A percentile compares a stretch with the other conserved stretches of the same genome.
Conservation (phyloP, 2,113 vertebrate genomes). For the Hippocampus comes region DNA sequence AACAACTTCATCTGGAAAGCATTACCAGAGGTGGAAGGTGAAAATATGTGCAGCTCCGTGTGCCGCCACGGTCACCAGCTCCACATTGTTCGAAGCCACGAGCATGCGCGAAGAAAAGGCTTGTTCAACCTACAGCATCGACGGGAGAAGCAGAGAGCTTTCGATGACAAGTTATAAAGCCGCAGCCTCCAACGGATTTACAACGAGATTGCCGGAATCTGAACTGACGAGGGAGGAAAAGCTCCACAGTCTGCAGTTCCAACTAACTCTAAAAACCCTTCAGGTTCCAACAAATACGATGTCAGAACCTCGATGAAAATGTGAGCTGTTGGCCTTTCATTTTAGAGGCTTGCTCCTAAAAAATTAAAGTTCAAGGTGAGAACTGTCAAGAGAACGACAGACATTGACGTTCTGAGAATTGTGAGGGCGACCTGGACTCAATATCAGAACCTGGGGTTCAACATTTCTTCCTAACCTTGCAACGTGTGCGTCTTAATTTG, state of each 20-base stretch:
- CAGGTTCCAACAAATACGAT: neutral
- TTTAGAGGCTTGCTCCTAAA: neutral
- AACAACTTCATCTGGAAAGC: conserved; percentile 33
- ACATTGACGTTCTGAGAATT: conserved; percentile 22
- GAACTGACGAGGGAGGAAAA: neutral
- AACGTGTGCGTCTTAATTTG: conserved; percentile 15
- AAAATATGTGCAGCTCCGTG: conserved; percentile 3
- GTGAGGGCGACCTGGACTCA: conserved; percentile 22
- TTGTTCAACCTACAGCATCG: neutral
- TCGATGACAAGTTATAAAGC: neutral
- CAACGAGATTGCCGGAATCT: neutral
- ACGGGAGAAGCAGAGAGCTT: neutral
- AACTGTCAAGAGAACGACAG: neutral
- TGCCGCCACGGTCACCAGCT: conserved; percentile 15
- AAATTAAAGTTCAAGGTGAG: neutral
- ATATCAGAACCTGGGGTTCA: conserved; percentile 29
- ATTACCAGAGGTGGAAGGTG: conserved; percentile 36
- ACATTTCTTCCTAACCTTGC: conserved; percentile 8
- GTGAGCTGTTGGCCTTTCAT: neutral
- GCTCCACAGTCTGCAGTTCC: neutral
- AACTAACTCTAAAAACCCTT: neutral
- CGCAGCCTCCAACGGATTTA: neutral
- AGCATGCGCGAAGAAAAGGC: conserved; percentile 10
- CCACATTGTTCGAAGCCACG: neutral
- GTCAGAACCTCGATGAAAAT: neutral